These are phyloP conservation scores for Oreotrochilus melanogaster DNA, from an alignment of 2,113 vertebrate species.

Conservation along the genomic window DNA sequence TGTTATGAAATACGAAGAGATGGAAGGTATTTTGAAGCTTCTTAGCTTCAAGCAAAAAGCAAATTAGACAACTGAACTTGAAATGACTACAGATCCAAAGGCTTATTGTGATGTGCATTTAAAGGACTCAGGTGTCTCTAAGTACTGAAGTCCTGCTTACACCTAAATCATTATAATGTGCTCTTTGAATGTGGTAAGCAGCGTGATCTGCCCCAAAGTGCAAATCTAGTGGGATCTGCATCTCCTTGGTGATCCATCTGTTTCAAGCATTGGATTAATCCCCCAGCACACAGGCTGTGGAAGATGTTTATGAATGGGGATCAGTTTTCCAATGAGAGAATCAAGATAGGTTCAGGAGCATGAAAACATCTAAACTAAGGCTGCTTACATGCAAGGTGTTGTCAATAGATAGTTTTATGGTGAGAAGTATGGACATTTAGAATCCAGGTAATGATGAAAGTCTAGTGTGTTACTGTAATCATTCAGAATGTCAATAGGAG, in stretches of 20 bases:
- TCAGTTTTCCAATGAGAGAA: background rate
- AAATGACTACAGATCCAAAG: background rate
- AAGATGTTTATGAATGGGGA: background rate
- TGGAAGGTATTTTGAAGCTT: background rate
- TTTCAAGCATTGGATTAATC: background rate
- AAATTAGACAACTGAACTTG: background rate
- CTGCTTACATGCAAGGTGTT: background rate
- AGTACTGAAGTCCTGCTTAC: background rate
- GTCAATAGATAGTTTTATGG: background rate
- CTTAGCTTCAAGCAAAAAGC: background rate
- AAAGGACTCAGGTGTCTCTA: background rate
- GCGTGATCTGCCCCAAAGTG: background rate
- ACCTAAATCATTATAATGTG: background rate
- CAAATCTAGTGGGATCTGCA: background rate
- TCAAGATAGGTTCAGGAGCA: background rate
- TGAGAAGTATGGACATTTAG: background rate
- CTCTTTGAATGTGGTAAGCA: background rate
- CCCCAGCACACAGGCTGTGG: background rate
- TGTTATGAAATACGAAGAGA: background rate
- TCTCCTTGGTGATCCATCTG: fast-evolving
- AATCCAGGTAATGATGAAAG: background rate
- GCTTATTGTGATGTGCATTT: fast-evolving
- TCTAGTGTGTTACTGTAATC: background rate
- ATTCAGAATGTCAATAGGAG: background rate
- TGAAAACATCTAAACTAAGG: background rate